These are phyloP conservation scores for Sitta carolinensis DNA, from an alignment of 2,797 vertebrate species.

Conservation along the genomic window DNA sequence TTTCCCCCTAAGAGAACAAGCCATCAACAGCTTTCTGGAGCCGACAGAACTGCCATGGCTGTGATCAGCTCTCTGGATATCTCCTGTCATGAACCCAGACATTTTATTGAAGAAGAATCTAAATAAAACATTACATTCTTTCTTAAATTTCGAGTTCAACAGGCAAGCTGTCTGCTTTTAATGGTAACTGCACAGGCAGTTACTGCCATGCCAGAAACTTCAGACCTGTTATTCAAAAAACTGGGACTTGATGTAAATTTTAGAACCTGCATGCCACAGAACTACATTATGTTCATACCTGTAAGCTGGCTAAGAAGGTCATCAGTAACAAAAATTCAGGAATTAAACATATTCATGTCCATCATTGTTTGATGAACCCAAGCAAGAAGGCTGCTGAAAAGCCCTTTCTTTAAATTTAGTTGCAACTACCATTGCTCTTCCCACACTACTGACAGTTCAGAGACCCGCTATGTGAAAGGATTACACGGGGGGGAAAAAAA, in stretches of 20 bases:
- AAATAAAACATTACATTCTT: neutral
- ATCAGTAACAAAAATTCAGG: neutral
- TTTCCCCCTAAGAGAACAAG: neutral
- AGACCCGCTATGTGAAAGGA: neutral
- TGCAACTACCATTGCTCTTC: neutral
- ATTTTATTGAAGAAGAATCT: neutral
- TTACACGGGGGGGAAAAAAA: neutral
- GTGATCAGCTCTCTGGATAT: neutral
- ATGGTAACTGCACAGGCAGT: neutral
- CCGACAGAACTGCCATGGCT: neutral
- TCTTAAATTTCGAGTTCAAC: neutral
- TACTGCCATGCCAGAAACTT: neutral
- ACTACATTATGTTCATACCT: neutral
- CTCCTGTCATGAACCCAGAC: neutral
- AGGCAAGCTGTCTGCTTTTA: neutral
- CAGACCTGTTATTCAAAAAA: neutral
- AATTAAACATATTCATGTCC: neutral
- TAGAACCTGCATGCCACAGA: neutral
- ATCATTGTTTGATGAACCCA: neutral
- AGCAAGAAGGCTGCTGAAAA: neutral
- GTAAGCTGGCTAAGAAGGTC: neutral
- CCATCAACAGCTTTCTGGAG: neutral
- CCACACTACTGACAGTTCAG: neutral
- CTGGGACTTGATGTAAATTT: neutral
- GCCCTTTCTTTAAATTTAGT: neutral